Evolutionary conservation across 1,140 invertebrate species (phyloP), one percentile per base, ranked within the genome.

Genomic region (Drosophila simulans): DNA sequence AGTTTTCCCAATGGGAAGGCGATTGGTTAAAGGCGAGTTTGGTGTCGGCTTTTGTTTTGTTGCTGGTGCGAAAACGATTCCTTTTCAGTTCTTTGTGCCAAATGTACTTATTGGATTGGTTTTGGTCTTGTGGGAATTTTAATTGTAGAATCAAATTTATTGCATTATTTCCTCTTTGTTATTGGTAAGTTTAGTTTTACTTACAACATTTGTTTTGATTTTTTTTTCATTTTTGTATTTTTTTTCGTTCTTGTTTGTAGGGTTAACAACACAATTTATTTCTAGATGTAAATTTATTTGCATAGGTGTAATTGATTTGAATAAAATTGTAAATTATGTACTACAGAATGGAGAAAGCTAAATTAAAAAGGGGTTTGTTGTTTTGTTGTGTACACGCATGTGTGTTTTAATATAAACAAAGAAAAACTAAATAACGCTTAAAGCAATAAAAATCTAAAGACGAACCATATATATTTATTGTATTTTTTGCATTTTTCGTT

Each of bases 381-480:
- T 63, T 75, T 62, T 74, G 52, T 68, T 68, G 65, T 69, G 56
- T 66, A 63, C 75, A 63, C 75, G 62, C 54, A 58, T 72, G 70
- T 64, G 35, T 54, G 57, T 80, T 85, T 71, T 80, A 76, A 83
- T 76, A 88, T 82, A 90, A 90, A 80, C 82, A 83, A 83, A 79
- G 83, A 83, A 90, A 90, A 90, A 90, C 88, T 90, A 90, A 90
- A 90, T 90, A 90, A 90, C 88, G 88, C 88, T 90, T 90, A 90
- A 91, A 83, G 79, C 86, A 88, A 90, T 83, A 90, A 75, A 66
- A 88, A 71, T 68, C 65, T 88, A 83, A 42, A 74, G 80, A 90
- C 58, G 58, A 84, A 84, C 76, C 77, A 77, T 73, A 59, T 66
- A 76, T 66, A 66, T 76, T 46, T 76, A 54, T 69, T 76, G 42